Conservation (phyloP, 2,888 invertebrate species). For the Incurvaria masculella region DNA sequence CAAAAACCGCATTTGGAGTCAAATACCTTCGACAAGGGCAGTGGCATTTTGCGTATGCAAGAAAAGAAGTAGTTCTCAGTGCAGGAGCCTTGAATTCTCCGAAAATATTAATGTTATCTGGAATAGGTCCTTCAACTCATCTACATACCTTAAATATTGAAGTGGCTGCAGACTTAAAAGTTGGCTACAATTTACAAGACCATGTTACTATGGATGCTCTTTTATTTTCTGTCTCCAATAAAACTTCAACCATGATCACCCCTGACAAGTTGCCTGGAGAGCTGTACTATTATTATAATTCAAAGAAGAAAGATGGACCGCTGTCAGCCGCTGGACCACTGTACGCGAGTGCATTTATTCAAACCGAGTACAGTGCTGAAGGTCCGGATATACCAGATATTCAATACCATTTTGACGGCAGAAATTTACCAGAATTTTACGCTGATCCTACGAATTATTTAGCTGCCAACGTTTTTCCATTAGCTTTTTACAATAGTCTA, state of each 20-base stretch:
- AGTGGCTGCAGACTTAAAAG: slow-evolving; percentile 60
- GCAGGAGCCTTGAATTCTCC: slow-evolving; percentile 60
- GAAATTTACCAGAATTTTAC: slow-evolving; percentile 55
- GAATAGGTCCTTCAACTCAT: slow-evolving; percentile 57
- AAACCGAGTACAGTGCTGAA: slow-evolving; percentile 48
- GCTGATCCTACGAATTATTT: slow-evolving; percentile 52
- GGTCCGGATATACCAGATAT: slow-evolving; percentile 57
- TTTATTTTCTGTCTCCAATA: slow-evolving; percentile 43
- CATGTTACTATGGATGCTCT: slow-evolving; percentile 57
- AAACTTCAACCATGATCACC: slow-evolving; percentile 46
- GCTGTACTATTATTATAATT: slow-evolving; percentile 36
- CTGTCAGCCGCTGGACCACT: slow-evolving; percentile 53
- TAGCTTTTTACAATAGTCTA: slow-evolving; percentile 62
- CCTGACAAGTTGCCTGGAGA: slow-evolving; percentile 37
- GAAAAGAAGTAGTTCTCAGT: slow-evolving; percentile 59
- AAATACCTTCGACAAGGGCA: slow-evolving; percentile 32
- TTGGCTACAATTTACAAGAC: slow-evolving; percentile 72
- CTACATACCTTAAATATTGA: slow-evolving; percentile 41
- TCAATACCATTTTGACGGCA: slow-evolving; percentile 62
- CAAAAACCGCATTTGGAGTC: slow-evolving; percentile 49
- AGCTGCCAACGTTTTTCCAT: slow-evolving; percentile 48
- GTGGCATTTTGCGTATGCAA: slow-evolving; percentile 28
- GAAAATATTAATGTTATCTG: slow-evolving; percentile 60
- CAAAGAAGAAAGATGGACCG: slow-evolving; percentile 44
- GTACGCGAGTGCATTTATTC: slow-evolving; percentile 58